Percentiles rank a stretch among this genome's conserved stretches.
Conservation (phyloP, 2,797 vertebrate genomes). For the Sciaenops ocellatus region DNA sequence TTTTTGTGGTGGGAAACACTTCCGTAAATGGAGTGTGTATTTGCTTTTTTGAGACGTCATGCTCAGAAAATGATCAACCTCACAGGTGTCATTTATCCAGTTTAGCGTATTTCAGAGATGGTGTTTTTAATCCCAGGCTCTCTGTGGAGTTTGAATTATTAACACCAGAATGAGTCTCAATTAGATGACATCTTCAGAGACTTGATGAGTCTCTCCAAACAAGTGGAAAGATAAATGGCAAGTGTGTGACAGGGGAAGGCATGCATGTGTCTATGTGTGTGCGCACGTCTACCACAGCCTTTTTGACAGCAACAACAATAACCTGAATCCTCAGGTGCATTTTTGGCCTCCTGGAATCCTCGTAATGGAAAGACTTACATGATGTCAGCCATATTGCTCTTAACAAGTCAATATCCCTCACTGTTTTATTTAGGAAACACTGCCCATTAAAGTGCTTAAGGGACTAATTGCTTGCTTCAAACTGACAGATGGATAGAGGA, state of each 20-base stretch:
- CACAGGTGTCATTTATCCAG: conserved; percentile 1
- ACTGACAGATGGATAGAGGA: conserved; percentile 5
- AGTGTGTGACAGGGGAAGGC: conserved; percentile 18
- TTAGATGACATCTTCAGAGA: conserved; percentile 73
- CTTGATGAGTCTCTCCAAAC: conserved; percentile 59
- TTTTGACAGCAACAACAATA: conserved; percentile 61
- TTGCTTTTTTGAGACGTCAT: background rate
- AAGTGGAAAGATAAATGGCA: conserved; percentile 62
- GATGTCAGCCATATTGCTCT: conserved; percentile 44
- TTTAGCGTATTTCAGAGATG: conserved; percentile 1
- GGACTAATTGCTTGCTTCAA: conserved; percentile 14
- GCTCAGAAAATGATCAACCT: background rate
- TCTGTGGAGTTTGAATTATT: conserved; percentile 71
- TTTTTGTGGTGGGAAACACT: background rate
- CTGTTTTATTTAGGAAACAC: conserved; percentile 32
- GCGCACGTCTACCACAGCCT: conserved; percentile 8
- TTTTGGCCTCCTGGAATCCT: conserved; percentile 37
- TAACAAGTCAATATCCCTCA: conserved; percentile 42
- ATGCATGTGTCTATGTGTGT: background rate
- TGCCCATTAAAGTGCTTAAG: conserved; percentile 36
- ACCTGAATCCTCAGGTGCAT: conserved; percentile 60
- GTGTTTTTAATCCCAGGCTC: conserved; percentile 54
- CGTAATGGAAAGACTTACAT: conserved; percentile 62
- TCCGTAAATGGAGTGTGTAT: too few species aligned
- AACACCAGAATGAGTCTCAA: conserved; percentile 66